Evolutionary conservation across 2,888 invertebrate genomes (phyloP).

Genomic region (Priocnemis perturbator): DNA sequence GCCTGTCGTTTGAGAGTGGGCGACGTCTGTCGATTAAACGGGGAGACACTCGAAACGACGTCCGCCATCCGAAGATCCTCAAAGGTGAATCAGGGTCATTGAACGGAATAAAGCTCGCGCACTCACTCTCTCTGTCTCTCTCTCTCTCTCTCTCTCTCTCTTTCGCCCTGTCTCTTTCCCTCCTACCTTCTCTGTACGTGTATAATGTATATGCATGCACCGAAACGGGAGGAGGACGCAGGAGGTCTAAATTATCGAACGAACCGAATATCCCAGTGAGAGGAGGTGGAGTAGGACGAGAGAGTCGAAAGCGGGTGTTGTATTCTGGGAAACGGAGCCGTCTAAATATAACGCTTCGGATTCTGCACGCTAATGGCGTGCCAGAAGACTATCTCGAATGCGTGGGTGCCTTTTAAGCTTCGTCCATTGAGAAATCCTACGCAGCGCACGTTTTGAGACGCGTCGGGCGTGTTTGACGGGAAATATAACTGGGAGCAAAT

Average conservation of each 20-base stretch:
- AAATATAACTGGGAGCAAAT: too few relatives aligned
- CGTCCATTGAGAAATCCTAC: too few relatives aligned
- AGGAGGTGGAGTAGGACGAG: not conserved
- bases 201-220: too few relatives aligned
- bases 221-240: too few relatives aligned
- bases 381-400: not conserved
- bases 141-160: not conserved
- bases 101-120: not conserved
- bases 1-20: conserved; percentile 12
- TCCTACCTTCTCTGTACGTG: too few relatives aligned
- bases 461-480: too few relatives aligned
- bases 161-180: not conserved
- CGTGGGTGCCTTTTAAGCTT: conserved; percentile 1
- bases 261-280: conserved; percentile 1
- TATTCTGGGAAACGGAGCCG: conserved; percentile 18
- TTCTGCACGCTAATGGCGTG: conserved; percentile 17
- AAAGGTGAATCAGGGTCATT: not conserved
- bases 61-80: conserved; percentile 1
- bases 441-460: too few relatives aligned
- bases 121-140: not conserved
- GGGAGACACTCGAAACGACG: conserved; percentile 9
- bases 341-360: conserved; percentile 24
- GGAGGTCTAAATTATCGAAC: conserved; percentile 5
- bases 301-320: too few relatives aligned
- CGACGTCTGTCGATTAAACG: too few relatives aligned